These are phyloP conservation scores for Bungarus multicinctus DNA, from an alignment of 2,113 vertebrate species.

Conservation along the genomic window DNA sequence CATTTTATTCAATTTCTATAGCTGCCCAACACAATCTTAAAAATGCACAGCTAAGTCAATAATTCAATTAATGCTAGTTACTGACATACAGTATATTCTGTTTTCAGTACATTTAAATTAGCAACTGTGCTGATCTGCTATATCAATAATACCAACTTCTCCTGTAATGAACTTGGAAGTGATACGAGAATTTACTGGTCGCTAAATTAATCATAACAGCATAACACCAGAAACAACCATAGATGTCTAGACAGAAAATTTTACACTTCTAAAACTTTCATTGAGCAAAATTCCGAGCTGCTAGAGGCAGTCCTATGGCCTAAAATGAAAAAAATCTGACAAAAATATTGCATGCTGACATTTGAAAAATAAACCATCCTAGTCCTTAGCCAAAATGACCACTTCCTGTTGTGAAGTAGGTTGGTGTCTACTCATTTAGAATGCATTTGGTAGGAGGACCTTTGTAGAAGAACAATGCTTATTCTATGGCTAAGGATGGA, in stretches of 20 bases:
- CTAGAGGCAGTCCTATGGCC: neutral
- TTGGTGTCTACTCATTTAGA: neutral
- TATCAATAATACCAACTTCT: neutral
- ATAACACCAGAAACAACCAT: neutral
- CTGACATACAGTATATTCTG: rapidly evolving
- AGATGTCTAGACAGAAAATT: neutral
- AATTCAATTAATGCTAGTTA: neutral
- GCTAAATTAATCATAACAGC: neutral
- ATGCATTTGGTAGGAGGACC: rapidly evolving
- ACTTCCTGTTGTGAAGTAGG: neutral
- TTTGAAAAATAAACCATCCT: neutral
- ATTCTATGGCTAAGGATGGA: neutral
- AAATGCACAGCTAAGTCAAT: neutral
- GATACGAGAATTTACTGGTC: rapidly evolving
- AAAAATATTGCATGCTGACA: conserved; percentile 33
- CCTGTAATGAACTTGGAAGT: neutral
- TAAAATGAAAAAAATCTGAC: conserved; percentile 54
- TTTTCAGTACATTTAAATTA: neutral
- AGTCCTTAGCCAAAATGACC: neutral
- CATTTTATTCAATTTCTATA: neutral
- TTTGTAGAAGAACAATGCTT: neutral
- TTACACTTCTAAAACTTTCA: conserved; percentile 55
- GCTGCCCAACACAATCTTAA: neutral
- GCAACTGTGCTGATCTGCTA: neutral
- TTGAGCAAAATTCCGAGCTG: conserved; percentile 55